Conservation (phyloP, 2,888 invertebrate species). For the Drosophila merina region DNA sequence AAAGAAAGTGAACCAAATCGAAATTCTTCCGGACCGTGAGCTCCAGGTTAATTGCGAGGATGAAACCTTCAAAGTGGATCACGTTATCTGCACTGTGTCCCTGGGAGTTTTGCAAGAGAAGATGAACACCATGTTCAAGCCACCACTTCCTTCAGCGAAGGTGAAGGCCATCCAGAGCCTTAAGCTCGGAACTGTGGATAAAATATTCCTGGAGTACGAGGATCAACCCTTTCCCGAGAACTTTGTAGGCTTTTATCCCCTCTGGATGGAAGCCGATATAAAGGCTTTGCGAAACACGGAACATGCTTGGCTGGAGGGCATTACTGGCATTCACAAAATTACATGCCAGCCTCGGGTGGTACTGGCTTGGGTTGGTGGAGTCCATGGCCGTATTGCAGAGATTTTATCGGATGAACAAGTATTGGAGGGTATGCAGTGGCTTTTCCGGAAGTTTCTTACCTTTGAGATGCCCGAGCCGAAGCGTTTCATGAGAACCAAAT, state of each 20-base stretch:
- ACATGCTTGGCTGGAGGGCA: conserved; percentile 86
- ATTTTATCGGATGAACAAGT: conserved; percentile 84
- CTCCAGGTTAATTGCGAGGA: conserved; percentile 67
- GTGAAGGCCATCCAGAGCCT: conserved; percentile 84
- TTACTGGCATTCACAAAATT: conserved; percentile 88
- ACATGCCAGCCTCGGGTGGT: conserved; percentile 86
- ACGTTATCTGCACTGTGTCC: conserved; percentile 86
- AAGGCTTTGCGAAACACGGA: conserved; percentile 48
- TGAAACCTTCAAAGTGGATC: conserved; percentile 84
- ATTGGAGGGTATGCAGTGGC: conserved; percentile 55
- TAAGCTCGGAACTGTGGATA: conserved; percentile 86
- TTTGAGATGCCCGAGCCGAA: conserved; percentile 58
- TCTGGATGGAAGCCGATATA: conserved; percentile 85
- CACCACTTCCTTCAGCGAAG: conserved; percentile 84
- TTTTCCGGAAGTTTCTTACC: conserved; percentile 66
- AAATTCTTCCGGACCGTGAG: conserved; percentile 39
- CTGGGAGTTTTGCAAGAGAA: conserved; percentile 85
- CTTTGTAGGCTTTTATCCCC: conserved; percentile 84
- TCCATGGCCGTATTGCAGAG: conserved; percentile 86
- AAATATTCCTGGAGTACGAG: conserved; percentile 86
- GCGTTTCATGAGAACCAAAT: conserved; percentile 85
- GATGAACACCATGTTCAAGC: conserved; percentile 81
- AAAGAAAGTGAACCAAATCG: conserved; percentile 56
- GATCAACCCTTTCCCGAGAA: conserved; percentile 85
- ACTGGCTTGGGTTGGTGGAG: conserved; percentile 88